Conservation (phyloP, 2,888 invertebrate species). For the Digitonthophagus gazella region DNA sequence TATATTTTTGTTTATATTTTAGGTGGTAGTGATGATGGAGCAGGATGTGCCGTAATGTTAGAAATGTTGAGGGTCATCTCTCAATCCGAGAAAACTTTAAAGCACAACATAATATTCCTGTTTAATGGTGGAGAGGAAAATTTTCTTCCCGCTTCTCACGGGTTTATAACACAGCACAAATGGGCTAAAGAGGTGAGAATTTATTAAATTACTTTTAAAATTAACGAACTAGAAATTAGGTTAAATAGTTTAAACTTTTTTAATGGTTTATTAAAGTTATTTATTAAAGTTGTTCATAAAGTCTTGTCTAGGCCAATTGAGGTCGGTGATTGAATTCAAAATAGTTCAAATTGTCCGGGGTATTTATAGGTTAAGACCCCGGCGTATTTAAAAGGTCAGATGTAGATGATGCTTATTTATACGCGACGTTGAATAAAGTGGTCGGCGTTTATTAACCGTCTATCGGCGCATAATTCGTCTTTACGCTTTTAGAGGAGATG, state of each 20-base stretch:
- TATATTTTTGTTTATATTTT: constrained; percentile 33
- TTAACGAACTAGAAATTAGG: background rate
- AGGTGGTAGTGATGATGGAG: constrained; percentile 88
- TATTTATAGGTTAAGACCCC: constrained; percentile 11
- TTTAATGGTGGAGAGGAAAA: constrained; percentile 94
- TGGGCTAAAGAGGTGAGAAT: constrained; percentile 65
- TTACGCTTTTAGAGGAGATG: background rate
- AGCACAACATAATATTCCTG: constrained; percentile 76
- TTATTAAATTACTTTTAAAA: background rate
- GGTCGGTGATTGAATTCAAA: background rate
- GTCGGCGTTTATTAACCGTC: background rate
- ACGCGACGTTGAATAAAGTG: background rate
- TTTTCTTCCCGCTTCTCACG: constrained; percentile 85
- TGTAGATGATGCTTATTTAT: constrained; percentile 6
- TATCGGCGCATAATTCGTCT: background rate
- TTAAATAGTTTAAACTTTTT: background rate
- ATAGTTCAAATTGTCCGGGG: background rate
- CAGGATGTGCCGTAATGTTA: constrained; percentile 84
- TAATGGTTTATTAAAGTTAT: background rate
- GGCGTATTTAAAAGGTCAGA: constrained; percentile 11
- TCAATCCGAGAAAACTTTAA: constrained; percentile 59
- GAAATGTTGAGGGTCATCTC: constrained; percentile 74
- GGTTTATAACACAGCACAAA: constrained; percentile 84
- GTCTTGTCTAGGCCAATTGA: background rate
- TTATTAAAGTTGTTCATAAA: background rate